phyloP scores from a whole-genome alignment of 2,797 vertebrate genomes.

The Hephaestus fuliginosus region DNA sequence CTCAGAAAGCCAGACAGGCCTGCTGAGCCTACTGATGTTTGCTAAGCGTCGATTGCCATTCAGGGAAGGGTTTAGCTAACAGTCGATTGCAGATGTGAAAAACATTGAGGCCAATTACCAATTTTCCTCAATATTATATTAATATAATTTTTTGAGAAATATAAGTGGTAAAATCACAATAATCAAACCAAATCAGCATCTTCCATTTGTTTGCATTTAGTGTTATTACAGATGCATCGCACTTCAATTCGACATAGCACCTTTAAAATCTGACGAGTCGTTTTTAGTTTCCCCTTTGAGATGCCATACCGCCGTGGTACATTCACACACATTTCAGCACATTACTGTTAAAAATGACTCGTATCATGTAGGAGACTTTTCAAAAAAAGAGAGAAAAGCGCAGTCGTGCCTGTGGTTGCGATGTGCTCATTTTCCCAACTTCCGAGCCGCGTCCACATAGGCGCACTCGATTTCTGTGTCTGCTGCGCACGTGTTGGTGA shows the following conservation, averaged over 20 bases:
- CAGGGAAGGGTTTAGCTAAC: background rate
- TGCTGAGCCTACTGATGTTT: background rate
- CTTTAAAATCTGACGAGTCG: background rate
- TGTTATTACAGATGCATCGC: background rate
- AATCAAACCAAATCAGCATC: background rate
- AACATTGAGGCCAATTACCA: too few species aligned
- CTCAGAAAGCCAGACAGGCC: background rate
- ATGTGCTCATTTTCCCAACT: slow-evolving; percentile 87
- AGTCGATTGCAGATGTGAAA: too few species aligned
- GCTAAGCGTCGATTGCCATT: background rate
- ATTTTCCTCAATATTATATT: background rate
- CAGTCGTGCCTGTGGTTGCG: background rate
- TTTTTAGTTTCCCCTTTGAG: slow-evolving; percentile 5
- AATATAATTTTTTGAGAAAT: background rate
- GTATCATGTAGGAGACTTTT: slow-evolving; percentile 4
- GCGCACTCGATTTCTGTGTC: slow-evolving; percentile 94
- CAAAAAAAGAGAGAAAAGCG: background rate
- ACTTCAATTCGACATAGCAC: background rate
- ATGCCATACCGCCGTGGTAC: background rate
- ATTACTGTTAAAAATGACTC: background rate
- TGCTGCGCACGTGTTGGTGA: slow-evolving; percentile 95
- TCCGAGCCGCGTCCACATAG: slow-evolving; percentile 95
- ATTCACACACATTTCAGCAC: slow-evolving; percentile 6
- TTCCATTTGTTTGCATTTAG: background rate
- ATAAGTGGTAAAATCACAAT: background rate